These are phyloP conservation scores for Drosophila conformis DNA, from an alignment of 2,888 invertebrate genomes.

Conservation along the genomic window DNA sequence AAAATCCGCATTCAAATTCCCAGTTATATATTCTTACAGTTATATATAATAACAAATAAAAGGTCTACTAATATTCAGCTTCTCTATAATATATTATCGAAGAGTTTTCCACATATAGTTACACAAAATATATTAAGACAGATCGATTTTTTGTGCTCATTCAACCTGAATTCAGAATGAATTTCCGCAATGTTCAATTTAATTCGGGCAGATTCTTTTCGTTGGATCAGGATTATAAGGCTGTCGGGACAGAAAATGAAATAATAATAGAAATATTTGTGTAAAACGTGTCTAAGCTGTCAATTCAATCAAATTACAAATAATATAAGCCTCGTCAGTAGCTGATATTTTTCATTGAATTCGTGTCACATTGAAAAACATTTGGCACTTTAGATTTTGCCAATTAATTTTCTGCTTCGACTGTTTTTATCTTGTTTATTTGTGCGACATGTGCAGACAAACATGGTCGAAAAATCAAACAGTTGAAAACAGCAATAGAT, in stretches of 20 bases:
- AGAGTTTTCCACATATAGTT: background rate
- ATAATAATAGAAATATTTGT: conserved; percentile 12
- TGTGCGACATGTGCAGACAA: conserved; percentile 35
- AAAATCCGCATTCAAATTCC: background rate
- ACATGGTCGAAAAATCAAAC: conserved; percentile 33
- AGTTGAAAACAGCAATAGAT: conserved; percentile 3
- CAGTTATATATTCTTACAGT: background rate
- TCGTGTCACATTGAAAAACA: conserved; percentile 29
- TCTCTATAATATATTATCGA: background rate
- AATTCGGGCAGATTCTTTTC: background rate
- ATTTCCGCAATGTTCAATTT: background rate
- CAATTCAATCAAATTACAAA: conserved; percentile 22
- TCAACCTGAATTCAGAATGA: background rate
- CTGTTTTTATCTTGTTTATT: conserved; percentile 49
- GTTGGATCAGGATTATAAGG: background rate
- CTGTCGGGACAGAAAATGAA: background rate
- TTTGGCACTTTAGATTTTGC: conserved; percentile 28
- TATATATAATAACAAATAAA: background rate
- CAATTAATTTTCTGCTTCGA: conserved; percentile 61
- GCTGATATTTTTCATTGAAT: conserved; percentile 7
- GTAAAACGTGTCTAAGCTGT: conserved; percentile 3
- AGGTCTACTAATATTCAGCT: background rate
- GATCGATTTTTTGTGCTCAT: background rate
- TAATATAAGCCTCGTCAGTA: conserved; percentile 1
- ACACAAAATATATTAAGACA: background rate